Evolutionary conservation across 2,888 invertebrate species (phyloP), one percentile per base, ranked within the genome.

Genomic region (Dolomedes plantarius): DNA sequence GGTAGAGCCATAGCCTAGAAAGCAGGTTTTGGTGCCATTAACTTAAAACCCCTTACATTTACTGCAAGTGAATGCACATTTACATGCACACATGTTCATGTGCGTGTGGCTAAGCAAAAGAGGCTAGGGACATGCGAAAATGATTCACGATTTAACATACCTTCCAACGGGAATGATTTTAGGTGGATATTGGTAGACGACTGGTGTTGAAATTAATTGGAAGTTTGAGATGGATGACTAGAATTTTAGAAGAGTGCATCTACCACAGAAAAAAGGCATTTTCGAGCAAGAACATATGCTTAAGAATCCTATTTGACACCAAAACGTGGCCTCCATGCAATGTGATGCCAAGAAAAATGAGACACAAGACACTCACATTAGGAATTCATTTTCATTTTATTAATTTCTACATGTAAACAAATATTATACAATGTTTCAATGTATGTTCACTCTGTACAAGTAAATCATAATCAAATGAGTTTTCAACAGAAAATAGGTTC

Each of bases 1-100:
- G 89, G 89, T 89, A 89, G 88, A 87, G 81, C 82, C 73, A 88
- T 19, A 36, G 77, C 36, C 62, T 9, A n/a, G 74, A 69, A 46
- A 73, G 76, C 82, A 86, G 72, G 89, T 88, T 88, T 89, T 88
- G 88, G 89, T 89, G 89, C 89, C 89, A 88, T 80, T 77, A 50
- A n/a, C n/a, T n/a, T n/a, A n/a, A 71, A 19, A 31, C 29, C 27
- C n/a, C n/a, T n/a, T n/a, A 28, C 23, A 31, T 73, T 72, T 7
- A 31, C n/a, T 36, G 11, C 64, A 27, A 62, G 13, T n/a, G 13
- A 74, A 67, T 64, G 32, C 28, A 31, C 11, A 81, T 46, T 76
- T 50, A 19, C 50, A 67, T 64, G 32, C 28, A 31, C 11, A 81
- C 46, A 76, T 50, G 19, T 50, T 50, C n/a, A 50, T 6, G 50